Base-by-base conservation (phyloP, 2,113 vertebrate species). In the Cebidichthys violaceus region DNA sequence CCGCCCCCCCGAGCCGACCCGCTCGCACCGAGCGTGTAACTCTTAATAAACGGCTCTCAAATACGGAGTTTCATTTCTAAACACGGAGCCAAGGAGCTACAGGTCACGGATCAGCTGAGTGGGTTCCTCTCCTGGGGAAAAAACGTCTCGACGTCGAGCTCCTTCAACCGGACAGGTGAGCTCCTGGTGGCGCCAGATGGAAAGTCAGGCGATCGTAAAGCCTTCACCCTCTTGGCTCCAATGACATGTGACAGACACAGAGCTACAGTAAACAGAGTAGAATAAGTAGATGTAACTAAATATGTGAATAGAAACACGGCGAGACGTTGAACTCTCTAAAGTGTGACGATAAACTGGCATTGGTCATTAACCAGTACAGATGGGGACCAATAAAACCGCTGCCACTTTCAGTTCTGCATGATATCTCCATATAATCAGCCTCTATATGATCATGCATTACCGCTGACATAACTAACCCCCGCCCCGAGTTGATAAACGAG, bases 401-500 rank as follows among this genome's bases (percentile, higher is more conserved):
- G n/a, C n/a, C 69, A 18, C 69, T 70, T 27, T 33, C 77, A 72
- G 35, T 9, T 7, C n/a, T 37, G 37, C 50, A 27, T 33, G 27
- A 13, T 31, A 39, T 35, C 70, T 20, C 54, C 1, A n/a, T 62
- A 70, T 77, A 76, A 80, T 77, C 55, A 41, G 15, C 11, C 74
- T 33, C 29, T n/a, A 52, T 67, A 41, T 24, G 68, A 75, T 69
- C 79, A 66, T 45, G 50, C 74, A 67, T 83, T 27, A 75, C 33
- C 2, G 72, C 66, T 18, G 57, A 67, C 55, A 71, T 52, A 15
- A 70, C 77, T 13, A 39, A 15, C 67, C 43, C 43, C 64, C 10
- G 4, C 7, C 39, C 6, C 20, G 7, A 43, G 11, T n/a, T 35
- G 57, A 70, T 77, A 68, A 89, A 90, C 24, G 31, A 88, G 84